These are phyloP conservation scores for Drosophila siamana DNA, from an alignment of 2,888 invertebrate genomes.

Conservation along the genomic window DNA sequence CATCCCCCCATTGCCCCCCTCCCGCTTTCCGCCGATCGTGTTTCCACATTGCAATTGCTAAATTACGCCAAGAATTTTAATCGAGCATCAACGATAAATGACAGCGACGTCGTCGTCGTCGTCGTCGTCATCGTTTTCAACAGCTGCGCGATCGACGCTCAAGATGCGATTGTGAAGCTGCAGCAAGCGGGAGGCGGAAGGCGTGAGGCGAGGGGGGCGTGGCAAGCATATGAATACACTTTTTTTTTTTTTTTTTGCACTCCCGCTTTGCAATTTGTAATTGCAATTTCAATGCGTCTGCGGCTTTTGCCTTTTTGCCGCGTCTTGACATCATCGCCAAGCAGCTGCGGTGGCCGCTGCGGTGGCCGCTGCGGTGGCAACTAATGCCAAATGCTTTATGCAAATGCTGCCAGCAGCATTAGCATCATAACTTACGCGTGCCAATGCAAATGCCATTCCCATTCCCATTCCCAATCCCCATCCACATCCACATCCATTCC, in stretches of 20 bases:
- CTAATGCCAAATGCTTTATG: constrained; percentile 37
- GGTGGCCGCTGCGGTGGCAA: constrained; percentile 33
- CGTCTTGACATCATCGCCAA: constrained; percentile 71
- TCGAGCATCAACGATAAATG: constrained; percentile 78
- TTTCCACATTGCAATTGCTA: constrained; percentile 52
- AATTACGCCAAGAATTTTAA: constrained; percentile 79
- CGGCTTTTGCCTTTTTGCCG: constrained; percentile 6
- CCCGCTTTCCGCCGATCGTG: neutral
- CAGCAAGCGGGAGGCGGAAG: constrained; percentile 16
- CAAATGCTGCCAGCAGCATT: constrained; percentile 39
- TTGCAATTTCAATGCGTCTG: constrained; percentile 67
- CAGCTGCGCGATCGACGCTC: constrained; percentile 29
- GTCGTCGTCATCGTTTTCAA: constrained; percentile 23
- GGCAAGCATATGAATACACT: constrained; percentile 28
- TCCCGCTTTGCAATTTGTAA: constrained; percentile 62
- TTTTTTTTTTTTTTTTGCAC: constrained; percentile 2
- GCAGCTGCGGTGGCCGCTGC: constrained; percentile 13
- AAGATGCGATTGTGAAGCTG: constrained; percentile 12
- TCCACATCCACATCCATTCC: neutral
- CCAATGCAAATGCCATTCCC: constrained; percentile 48
- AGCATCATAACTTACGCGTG: constrained; percentile 60
- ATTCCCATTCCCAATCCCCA: constrained; percentile 1
- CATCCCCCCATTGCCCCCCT: accelerated
- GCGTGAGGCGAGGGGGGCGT: neutral
- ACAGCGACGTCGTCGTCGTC: constrained; percentile 38